Evolutionary conservation across 2,888 invertebrate species (phyloP).

Genomic region (Acronicta aceris): DNA sequence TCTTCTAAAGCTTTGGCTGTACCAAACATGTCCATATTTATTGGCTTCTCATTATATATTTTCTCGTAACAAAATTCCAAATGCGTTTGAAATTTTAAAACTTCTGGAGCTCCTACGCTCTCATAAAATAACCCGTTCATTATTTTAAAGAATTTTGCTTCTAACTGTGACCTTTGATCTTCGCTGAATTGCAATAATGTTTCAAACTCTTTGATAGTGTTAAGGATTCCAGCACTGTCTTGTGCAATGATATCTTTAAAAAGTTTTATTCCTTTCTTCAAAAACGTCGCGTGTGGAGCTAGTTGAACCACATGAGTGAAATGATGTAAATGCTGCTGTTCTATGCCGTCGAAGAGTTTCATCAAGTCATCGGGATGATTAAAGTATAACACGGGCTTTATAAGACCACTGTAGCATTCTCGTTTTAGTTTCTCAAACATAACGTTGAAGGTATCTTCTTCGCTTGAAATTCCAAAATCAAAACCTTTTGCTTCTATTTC

Average conservation of each 20-base stretch:
- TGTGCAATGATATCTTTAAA: conserved; percentile 79
- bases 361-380: conserved; percentile 87
- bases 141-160: conserved; percentile 87
- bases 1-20: conserved; percentile 90
- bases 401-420: conserved; percentile 75
- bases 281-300: conserved; percentile 84
- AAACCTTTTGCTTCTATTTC: conserved; percentile 84
- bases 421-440: conserved; percentile 84
- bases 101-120: conserved; percentile 86
- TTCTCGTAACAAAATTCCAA: conserved; percentile 91
- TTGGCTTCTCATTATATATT: conserved; percentile 88
- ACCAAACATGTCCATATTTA: conserved; percentile 85
- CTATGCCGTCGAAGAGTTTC: conserved; percentile 89
- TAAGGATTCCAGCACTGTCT: conserved; percentile 67
- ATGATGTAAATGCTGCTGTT: conserved; percentile 90
- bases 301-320: conserved; percentile 90
- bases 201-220: conserved; percentile 71
- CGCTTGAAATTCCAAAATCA: conserved; percentile 74
- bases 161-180: conserved; percentile 83
- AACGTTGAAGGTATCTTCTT: conserved; percentile 78
- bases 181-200: conserved; percentile 79
- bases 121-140: conserved; percentile 89
- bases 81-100: conserved; percentile 88
- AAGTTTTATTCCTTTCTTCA: conserved; percentile 80
- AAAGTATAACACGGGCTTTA: conserved; percentile 89